phyloP scores from a whole-genome alignment of 2,888 invertebrate species.

The Drosophila picticornis region DNA sequence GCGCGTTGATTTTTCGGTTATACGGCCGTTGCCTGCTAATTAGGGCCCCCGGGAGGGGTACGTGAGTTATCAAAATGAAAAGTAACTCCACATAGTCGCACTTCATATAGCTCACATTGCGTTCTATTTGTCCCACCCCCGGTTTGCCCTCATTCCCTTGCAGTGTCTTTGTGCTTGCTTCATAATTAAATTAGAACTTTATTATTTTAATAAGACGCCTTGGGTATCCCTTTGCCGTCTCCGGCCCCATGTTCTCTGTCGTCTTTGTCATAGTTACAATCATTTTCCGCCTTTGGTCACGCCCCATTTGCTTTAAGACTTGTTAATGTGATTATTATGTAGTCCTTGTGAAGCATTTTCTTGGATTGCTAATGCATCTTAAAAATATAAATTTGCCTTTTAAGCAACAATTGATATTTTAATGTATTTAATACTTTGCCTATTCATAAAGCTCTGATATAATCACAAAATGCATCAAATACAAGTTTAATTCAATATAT shows the following conservation, averaged over 20 bases:
- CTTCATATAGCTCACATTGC: constrained; percentile 24
- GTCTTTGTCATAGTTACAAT: constrained; percentile 48
- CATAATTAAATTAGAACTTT: constrained; percentile 80
- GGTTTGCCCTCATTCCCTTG: constrained; percentile 12
- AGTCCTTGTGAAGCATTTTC: constrained; percentile 29
- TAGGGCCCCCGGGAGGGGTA: constrained; percentile 76
- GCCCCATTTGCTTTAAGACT: constrained; percentile 60
- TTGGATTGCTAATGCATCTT: constrained; percentile 27
- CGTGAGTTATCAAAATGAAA: constrained; percentile 82
- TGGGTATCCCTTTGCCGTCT: constrained; percentile 50
- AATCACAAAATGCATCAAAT: background rate
- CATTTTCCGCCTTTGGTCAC: constrained; percentile 47
- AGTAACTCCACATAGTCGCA: constrained; percentile 64
- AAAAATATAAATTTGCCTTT: background rate
- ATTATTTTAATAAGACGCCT: constrained; percentile 80
- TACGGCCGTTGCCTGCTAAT: constrained; percentile 80
- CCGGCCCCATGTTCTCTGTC: constrained; percentile 8
- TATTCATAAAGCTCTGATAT: background rate
- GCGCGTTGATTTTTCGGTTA: constrained; percentile 82
- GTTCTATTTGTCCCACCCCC: constrained; percentile 13
- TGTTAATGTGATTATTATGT: constrained; percentile 61
- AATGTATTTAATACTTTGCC: background rate
- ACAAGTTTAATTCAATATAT: background rate
- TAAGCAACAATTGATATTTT: background rate
- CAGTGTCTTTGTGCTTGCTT: constrained; percentile 53